Evolutionary conservation across 2,113 vertebrate genomes (phyloP), one percentile per base, ranked within the genome.

Genomic region (Gnathonemus echidnorhynchus): DNA sequence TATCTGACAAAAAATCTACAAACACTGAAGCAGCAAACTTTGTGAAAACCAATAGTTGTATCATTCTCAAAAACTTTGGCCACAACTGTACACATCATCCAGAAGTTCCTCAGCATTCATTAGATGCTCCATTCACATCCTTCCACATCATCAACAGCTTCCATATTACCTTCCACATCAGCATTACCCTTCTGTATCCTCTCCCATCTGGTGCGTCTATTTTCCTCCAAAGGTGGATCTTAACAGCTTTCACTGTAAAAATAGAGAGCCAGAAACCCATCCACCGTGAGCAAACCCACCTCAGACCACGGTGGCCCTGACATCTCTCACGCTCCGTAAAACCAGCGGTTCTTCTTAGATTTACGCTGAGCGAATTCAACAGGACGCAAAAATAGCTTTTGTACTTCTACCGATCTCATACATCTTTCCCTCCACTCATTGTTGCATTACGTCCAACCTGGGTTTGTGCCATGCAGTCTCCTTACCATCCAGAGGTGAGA

Each of bases 161-260:
- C 19, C 19, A 21, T 53, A 66, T 62, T 86, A 90, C 90, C 90
- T 90, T 90, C 90, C 90, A 90, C 88, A 89, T 74, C 17, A 90
- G 53, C 31, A 84, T 46, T 31, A 89, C 90, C 3, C 2, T 86
- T 19, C 80, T 52, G 27, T 31, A 70, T 80, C 80, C 88, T 42
- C 35, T 85, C 24, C 35, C 39, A 46, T 86, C 53, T 11, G 39
- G 52, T 15, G 3, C 0, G 8, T 86, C 6, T 2, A 89, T 88
- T 52, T 50, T 86, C 15, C 90, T 66, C 90, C 90, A 90, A 39
- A 90, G 48, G 49, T 42, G 15, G 3, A 90, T 19, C 5, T 35
- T 46, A n/a, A 74, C 46, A 35, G 10, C 13, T 31, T 86, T 49
- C 19, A 89, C 88, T 89, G 88, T 21, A 39, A 66, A 58, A 27